These are phyloP conservation scores for Heliconius melpomene DNA, from an alignment of 1,140 invertebrate species.

Conservation along the genomic window DNA sequence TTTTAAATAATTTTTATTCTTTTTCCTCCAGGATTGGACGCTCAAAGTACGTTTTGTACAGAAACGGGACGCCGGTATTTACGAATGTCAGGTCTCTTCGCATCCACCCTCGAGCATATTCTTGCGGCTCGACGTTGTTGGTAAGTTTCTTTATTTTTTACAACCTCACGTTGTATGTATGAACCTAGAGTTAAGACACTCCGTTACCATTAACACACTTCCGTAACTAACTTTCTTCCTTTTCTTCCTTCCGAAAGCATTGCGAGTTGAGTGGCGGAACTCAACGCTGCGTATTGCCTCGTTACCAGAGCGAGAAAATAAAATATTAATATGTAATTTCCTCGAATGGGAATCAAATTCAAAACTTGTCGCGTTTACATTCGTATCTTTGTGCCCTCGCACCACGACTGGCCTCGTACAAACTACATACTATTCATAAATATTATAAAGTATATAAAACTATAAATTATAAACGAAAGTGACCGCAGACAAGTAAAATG, in stretches of 20 bases:
- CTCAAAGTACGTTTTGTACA: slow-evolving; percentile 92
- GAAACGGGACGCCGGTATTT: slow-evolving; percentile 89
- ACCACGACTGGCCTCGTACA: not conserved
- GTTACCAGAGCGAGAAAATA: no score
- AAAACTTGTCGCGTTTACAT: no score
- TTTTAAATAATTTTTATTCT: not conserved
- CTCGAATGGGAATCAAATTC: no score
- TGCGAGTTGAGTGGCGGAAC: no score
- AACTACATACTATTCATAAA: not conserved
- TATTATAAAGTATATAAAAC: not conserved
- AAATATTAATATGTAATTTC: no score
- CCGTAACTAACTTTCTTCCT: not conserved
- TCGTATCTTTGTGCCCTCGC: no score
- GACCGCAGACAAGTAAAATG: not conserved
- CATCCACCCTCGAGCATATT: slow-evolving; percentile 93
- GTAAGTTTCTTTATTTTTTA: slow-evolving; percentile 83
- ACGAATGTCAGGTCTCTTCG: slow-evolving; percentile 94
- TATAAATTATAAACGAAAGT: not conserved
- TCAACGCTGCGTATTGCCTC: no score
- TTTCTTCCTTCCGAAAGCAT: no score
- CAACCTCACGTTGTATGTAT: not conserved
- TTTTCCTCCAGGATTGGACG: slow-evolving; percentile 89
- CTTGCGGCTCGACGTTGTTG: slow-evolving; percentile 90
- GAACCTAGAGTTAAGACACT: not conserved
- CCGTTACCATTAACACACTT: no score